These are phyloP conservation scores for Dicrostonyx torquatus DNA, from an alignment of 2,797 vertebrate species.

Conservation along the genomic window DNA sequence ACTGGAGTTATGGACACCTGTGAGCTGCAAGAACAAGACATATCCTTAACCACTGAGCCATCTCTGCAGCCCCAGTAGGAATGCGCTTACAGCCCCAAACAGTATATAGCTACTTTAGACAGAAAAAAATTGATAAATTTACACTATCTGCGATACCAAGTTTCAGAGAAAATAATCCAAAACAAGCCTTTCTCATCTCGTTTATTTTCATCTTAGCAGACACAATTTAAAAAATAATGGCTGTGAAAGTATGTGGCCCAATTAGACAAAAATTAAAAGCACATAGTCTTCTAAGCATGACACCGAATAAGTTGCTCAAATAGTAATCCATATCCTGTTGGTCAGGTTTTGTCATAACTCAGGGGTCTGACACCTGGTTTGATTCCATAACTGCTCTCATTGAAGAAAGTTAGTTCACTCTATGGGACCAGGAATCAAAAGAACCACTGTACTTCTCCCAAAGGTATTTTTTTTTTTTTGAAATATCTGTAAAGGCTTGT, in stretches of 20 bases:
- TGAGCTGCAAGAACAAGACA: not conserved
- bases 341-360: slow-evolving; percentile 10
- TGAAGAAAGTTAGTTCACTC: not conserved
- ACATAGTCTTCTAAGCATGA: not conserved
- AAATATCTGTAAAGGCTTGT: not conserved
- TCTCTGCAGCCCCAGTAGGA: not conserved
- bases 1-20: not conserved
- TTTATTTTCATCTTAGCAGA: slow-evolving; percentile 29
- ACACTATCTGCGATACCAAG: not conserved
- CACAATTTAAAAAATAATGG: slow-evolving; percentile 36
- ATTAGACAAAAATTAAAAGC: slow-evolving; percentile 33
- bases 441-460: not conserved
- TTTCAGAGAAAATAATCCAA: slow-evolving; percentile 25
- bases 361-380: slow-evolving; percentile 4
- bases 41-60: not conserved
- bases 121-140: not conserved
- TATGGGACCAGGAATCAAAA: not conserved
- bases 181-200: not conserved
- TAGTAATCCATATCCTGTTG: slow-evolving; percentile 24
- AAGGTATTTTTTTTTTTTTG: not conserved
- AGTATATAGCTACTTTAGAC: not conserved
- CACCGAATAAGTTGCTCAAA: not conserved
- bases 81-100: not conserved
- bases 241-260: not conserved
- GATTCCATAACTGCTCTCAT: slow-evolving; percentile 4